Conservation (phyloP, 2,797 vertebrate species). For the Aselliscus stoliczkanus region DNA sequence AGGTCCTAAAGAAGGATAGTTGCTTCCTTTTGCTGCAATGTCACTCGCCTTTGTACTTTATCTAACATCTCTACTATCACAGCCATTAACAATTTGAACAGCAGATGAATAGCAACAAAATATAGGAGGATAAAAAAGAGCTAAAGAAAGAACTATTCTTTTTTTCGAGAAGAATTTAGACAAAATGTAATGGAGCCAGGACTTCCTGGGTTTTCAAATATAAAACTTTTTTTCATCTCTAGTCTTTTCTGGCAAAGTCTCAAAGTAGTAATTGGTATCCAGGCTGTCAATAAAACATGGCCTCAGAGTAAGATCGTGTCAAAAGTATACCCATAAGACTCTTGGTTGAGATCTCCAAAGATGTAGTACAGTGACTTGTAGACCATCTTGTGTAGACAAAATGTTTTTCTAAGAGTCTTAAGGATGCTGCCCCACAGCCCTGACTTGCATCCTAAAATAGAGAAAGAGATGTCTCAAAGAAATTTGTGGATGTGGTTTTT, state of each 20-base stretch:
- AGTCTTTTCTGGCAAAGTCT: constrained; percentile 10
- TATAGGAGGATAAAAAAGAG: not conserved
- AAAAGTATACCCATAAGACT: not conserved
- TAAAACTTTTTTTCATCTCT: not conserved
- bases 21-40: not conserved
- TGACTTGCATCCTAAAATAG: not conserved
- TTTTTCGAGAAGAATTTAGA: constrained; percentile 27
- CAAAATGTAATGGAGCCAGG: not conserved
- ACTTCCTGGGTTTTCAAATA: constrained; percentile 8
- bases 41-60: constrained; percentile 1
- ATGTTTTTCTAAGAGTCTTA: constrained; percentile 17
- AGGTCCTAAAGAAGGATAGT: not conserved
- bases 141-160: not conserved
- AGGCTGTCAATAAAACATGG: not conserved
- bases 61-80: constrained; percentile 5
- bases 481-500: not conserved
- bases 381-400: not conserved
- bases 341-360: not conserved
- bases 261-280: not conserved
- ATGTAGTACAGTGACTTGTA: not conserved
- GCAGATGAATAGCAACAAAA: not conserved
- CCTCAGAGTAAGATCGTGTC: not conserved
- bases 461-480: not conserved
- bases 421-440: not conserved
- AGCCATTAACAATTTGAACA: not conserved